phyloP scores from a whole-genome alignment of 2,888 invertebrate species.

The Crocallis elinguaria region DNA sequence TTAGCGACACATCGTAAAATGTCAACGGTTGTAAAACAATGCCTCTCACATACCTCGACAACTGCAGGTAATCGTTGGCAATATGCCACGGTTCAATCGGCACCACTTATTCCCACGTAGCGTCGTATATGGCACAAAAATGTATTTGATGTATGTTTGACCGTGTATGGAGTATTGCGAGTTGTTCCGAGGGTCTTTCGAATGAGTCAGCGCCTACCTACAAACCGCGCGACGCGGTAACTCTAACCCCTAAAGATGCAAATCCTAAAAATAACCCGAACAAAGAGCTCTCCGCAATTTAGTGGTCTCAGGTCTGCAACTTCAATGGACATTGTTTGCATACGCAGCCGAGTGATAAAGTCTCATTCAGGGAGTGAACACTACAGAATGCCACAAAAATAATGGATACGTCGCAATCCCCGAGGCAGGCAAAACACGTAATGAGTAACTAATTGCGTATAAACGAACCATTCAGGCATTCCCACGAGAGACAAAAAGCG shows the following conservation, averaged over 20 bases:
- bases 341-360: slow-evolving; percentile 44
- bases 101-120: slow-evolving; percentile 57
- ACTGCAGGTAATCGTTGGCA: slow-evolving; percentile 51
- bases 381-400: slow-evolving; percentile 58
- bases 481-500: slow-evolving; percentile 56
- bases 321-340: slow-evolving; percentile 41
- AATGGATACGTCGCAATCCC: slow-evolving; percentile 54
- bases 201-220: slow-evolving; percentile 50
- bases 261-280: slow-evolving; percentile 24
- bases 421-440: slow-evolving; percentile 61
- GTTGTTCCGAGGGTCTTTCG: slow-evolving; percentile 47
- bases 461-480: slow-evolving; percentile 72
- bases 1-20: slow-evolving; percentile 53
- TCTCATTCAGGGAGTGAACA: slow-evolving; percentile 53
- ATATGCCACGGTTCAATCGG: slow-evolving; percentile 55
- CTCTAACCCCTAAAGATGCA: slow-evolving; percentile 9
- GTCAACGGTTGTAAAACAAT: slow-evolving; percentile 66
- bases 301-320: slow-evolving; percentile 31
- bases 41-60: slow-evolving; percentile 34
- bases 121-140: slow-evolving; percentile 68
- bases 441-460: slow-evolving; percentile 72
- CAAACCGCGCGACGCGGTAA: not conserved
- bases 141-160: slow-evolving; percentile 56
- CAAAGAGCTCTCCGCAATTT: slow-evolving; percentile 30
- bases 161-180: slow-evolving; percentile 59